Evolutionary conservation across 2,797 vertebrate genomes (phyloP), one percentile per base, ranked within the genome.

Genomic region (Enteromius unitaeniatus): DNA sequence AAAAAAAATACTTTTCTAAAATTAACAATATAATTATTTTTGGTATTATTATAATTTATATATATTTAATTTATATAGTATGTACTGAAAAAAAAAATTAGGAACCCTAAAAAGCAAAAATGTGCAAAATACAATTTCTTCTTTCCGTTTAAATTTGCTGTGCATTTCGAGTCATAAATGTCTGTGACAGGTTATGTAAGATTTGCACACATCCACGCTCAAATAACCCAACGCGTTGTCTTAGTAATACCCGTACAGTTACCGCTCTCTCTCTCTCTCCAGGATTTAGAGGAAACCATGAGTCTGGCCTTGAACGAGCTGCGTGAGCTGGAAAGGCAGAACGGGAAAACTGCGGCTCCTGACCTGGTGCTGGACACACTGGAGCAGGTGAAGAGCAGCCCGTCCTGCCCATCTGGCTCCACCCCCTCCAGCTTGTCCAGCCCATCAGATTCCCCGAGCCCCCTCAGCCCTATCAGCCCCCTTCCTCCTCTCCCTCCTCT

Each of bases 261-360:
- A 49, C 37, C 19, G 2, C 10, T 37, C 76, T 42, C 15, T 45
- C 70, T 67, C 28, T 68, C 67, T 69, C 28, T 83, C 86, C 92
- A 99, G 98, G 98, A 99, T 92, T 97, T 99, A 1, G 97, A 99
- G 92, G 97, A 99, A 92, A 97, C 97, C 0, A 97, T 99, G 96
- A 99, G 96, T 28, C 96, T 97, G 0, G 97, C 97, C 0, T 92
- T 99, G 89, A 99, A 97, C 0, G 98, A 98, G 91, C 92, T 99
- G 28, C 93, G 97, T 28, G 97, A 99, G 91, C 93, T 98, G 86
- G 98, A 98, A 91, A 94, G 97, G 13, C 96, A 97, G 88, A 97
- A 97, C 87, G 96, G 97, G 0, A 95, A 97, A 51, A 96, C 97
- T 0, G 94, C 94, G 0, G 93, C 95, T 1, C 98, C 98, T 0